These are phyloP conservation scores for Drosophila ohnishii DNA, from an alignment of 1,140 invertebrate genomes.

Conservation along the genomic window DNA sequence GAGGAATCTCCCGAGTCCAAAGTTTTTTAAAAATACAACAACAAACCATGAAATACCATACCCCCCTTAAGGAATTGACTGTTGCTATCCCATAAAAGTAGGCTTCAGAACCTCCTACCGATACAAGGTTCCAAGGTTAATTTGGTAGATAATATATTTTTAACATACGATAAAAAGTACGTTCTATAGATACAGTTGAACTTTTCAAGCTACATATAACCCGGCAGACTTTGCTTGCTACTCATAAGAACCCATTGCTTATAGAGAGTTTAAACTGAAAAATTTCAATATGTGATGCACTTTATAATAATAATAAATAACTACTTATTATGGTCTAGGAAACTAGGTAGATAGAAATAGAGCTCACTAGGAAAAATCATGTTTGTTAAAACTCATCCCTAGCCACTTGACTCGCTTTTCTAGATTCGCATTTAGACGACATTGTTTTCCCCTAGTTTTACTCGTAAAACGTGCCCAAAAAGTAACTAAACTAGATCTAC, in stretches of 20 bases:
- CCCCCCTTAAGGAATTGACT: background rate
- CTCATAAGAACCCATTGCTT: background rate
- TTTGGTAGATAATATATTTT: constrained; percentile 15
- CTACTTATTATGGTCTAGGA: background rate
- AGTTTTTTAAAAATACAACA: too few relatives aligned
- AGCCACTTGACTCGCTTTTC: background rate
- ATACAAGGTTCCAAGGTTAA: constrained; percentile 10
- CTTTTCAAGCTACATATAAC: background rate
- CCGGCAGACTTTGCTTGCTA: background rate
- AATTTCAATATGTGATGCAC: background rate
- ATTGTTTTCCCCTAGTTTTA: background rate
- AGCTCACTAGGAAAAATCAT: background rate
- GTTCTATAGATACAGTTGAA: background rate
- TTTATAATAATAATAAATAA: background rate
- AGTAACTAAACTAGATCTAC: background rate
- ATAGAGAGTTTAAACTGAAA: background rate
- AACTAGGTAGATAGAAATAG: background rate
- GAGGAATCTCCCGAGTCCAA: too few relatives aligned
- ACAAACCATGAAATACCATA: too few relatives aligned
- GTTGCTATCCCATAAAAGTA: constrained; percentile 2
- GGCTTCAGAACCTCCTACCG: background rate
- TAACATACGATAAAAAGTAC: constrained; percentile 10
- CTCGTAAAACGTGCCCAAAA: background rate
- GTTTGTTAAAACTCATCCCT: too few relatives aligned
- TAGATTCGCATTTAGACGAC: background rate